These are phyloP conservation scores for Watsonalla binaria DNA, from an alignment of 2,888 invertebrate genomes.

Conservation along the genomic window DNA sequence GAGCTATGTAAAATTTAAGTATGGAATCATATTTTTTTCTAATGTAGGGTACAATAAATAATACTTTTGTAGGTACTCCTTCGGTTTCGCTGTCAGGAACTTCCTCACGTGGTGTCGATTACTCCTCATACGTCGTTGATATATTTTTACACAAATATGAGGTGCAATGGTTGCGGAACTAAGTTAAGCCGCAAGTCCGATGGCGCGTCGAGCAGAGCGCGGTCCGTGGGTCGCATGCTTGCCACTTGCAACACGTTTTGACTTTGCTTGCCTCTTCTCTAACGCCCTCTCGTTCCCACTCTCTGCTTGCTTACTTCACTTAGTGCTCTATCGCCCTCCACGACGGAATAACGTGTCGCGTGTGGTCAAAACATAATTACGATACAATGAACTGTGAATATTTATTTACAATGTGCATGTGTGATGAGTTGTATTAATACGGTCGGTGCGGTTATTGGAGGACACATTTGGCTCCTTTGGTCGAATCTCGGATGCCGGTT, in stretches of 20 bases:
- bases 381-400: conserved; percentile 47
- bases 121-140: too few species aligned
- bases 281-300: conserved; percentile 57
- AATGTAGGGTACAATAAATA: too few species aligned
- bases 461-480: conserved; percentile 15
- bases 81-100: too few species aligned
- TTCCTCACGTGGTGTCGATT: too few species aligned
- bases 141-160: too few species aligned
- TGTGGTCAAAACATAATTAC: conserved; percentile 31
- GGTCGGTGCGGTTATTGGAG: background rate
- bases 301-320: conserved; percentile 49
- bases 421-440: conserved; percentile 33
- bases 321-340: conserved; percentile 57
- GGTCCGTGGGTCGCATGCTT: conserved; percentile 17
- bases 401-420: conserved; percentile 35
- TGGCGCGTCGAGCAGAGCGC: conserved; percentile 2
- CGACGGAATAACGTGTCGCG: conserved; percentile 54
- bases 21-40: too few species aligned
- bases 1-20: too few species aligned
- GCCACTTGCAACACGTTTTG: conserved; percentile 13
- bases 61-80: too few species aligned
- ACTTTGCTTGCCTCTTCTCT: conserved; percentile 27
- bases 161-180: background rate
- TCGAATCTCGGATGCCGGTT: conserved; percentile 33
- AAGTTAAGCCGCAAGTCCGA: background rate